Evolutionary conservation across 2,888 invertebrate genomes (phyloP), one percentile per base, ranked within the genome.

Genomic region (Anthophora plumipes): DNA sequence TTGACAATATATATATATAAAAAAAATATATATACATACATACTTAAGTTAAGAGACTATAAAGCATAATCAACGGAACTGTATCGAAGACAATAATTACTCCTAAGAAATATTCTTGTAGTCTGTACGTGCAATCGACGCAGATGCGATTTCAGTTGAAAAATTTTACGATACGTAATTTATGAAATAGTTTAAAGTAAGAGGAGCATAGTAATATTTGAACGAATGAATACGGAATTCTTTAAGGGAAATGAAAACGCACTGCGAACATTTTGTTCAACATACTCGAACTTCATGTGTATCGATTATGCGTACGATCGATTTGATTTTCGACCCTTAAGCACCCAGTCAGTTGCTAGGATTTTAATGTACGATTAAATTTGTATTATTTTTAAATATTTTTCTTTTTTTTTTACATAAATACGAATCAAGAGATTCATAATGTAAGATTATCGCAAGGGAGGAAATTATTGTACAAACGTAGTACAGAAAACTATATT

Each of bases 71-170:
- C 54, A 74, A 79, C 60, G 64, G 69, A 85, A 85, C 75, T 85
- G 66, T 80, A 83, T 60, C 69, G 84, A 85, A 78, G 86, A 87
- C 87, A 87, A 87, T 87, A 87, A 87, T 80, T 87, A 87, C 37
- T 81, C 59, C 81, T 86, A 85, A 87, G 84, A 80, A 20, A 77
- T 60, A 66, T 79, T 69, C 68, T 69, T 59, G 73, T 64, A 69
- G 43, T 80, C 57, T 77, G 77, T 70, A 82, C 83, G 74, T 76
- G 70, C 60, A 77, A 82, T 82, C 76, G 64, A 80, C 64, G 41
- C 59, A 66, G 55, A 59, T 80, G 68, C 74, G 60, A 67, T 67
- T 79, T 74, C 70, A 43, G 60, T 31, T 71, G 57, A 22, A n/a
- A 48, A 22, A 22, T 25, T 48, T 61, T 73, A n/a, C 12, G n/a